Percentiles rank a stretch among this genome's conserved stretches.
Conservation (phyloP, 2,888 invertebrate species). For the Ochropacha duplaris region DNA sequence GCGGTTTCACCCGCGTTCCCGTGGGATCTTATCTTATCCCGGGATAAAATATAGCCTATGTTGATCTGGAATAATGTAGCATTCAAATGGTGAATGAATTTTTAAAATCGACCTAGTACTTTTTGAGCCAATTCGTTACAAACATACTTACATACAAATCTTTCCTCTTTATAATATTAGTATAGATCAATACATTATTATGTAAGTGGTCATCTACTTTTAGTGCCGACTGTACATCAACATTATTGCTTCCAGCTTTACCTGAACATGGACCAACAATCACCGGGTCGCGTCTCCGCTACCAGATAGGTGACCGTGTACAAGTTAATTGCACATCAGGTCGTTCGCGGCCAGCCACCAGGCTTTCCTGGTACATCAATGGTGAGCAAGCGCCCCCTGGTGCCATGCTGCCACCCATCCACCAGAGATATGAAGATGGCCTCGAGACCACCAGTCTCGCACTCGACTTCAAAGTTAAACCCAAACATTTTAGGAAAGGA, state of each 20-base stretch:
- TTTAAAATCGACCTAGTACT: too few species aligned
- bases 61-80: too few species aligned
- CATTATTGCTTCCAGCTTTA: slow-evolving; percentile 82
- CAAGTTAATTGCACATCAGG: slow-evolving; percentile 93
- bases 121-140: too few species aligned
- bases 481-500: slow-evolving; percentile 91
- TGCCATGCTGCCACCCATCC: slow-evolving; percentile 75
- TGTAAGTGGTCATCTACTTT: too few species aligned
- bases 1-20: too few species aligned
- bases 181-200: too few species aligned
- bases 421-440: slow-evolving; percentile 81
- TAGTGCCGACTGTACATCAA: not conserved
- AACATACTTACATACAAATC: too few species aligned
- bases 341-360: slow-evolving; percentile 91
- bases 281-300: slow-evolving; percentile 89
- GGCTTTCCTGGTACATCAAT: slow-evolving; percentile 94
- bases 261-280: slow-evolving; percentile 93
- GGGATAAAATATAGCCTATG: too few species aligned
- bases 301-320: slow-evolving; percentile 91
- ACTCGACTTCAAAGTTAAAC: slow-evolving; percentile 91
- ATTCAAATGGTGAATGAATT: too few species aligned
- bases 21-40: too few species aligned
- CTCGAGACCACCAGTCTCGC: slow-evolving; percentile 90
- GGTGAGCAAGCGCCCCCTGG: slow-evolving; percentile 87
- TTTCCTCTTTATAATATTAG: too few species aligned